Evolutionary conservation across 1,140 invertebrate species (phyloP).

Genomic region (Magallana gigas): DNA sequence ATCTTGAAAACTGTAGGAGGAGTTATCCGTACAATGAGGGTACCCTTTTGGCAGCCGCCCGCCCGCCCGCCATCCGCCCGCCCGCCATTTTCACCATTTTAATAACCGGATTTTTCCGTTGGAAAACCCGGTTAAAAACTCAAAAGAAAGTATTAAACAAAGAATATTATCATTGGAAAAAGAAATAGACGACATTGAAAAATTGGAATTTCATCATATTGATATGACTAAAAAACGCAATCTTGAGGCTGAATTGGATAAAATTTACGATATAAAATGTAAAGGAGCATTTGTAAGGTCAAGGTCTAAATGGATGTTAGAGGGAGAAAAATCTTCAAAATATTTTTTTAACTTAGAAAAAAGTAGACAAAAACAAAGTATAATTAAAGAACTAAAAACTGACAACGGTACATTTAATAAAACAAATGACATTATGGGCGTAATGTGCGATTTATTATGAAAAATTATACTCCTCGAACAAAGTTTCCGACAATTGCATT

Average conservation of each 20-base stretch:
- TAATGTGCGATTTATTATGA: background rate
- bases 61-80: too few relatives aligned
- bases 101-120: too few relatives aligned
- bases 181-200: background rate
- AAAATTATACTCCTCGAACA: background rate
- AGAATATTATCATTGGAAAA: background rate
- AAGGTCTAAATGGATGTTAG: constrained; percentile 16
- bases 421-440: background rate
- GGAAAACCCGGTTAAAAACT: too few relatives aligned
- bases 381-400: constrained; percentile 27
- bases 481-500: background rate
- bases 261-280: constrained; percentile 18
- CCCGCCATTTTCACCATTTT: too few relatives aligned
- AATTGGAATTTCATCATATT: background rate
- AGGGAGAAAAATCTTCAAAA: constrained; percentile 26
- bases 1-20: too few relatives aligned
- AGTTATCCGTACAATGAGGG: too few relatives aligned
- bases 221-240: too few relatives aligned
- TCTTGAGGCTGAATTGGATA: background rate
- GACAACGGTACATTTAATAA: background rate
- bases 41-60: too few relatives aligned
- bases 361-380: constrained; percentile 15
- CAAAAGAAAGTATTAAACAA: background rate
- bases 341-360: constrained; percentile 9
- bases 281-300: constrained; percentile 33